Base-by-base conservation (phyloP, 2,888 invertebrate species). In the Leistus spinibarbis region DNA sequence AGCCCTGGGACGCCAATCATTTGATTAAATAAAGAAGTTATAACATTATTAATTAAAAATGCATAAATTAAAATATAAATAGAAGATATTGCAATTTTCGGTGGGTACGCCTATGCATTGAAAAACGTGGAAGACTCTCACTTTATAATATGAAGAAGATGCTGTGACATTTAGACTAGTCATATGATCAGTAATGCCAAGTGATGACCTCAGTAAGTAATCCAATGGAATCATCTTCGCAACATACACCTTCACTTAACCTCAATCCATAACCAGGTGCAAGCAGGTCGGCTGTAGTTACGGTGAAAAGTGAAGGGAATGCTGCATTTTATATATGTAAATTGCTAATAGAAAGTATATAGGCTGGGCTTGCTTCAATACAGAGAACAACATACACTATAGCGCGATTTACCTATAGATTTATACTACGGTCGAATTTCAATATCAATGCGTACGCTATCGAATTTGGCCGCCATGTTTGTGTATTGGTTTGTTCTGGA, bases 301-400 rank as follows among this genome's bases (percentile, higher is more conserved):
- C 69, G 56, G 75, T 75, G 75, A 69, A 75, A 75, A 75, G 75
- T 75, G 75, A 75, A 75, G 75, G 75, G 75, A 75, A 75, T 68
- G 56, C 63, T 75, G 75, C 75, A 75, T 75, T 75, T 75, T 75
- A 75, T 75, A 69, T 75, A 75, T 75, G 75, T 75, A 75, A 75
- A 75, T 75, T 75, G 64, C 75, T 69, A 75, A 75, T 75, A 75
- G 75, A 75, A 75, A 75, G 75, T 75, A 69, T 40, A 40, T 75
- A 75, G 63, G 75, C 64, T 75, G 68, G 68, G 75, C 69, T 40
- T 40, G 40, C 75, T 16, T 67, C 64, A 64, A 22, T 16, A 20
- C 60, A 60, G 20, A 60, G 16, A 19, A 19, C 17, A 57, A 60
- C 17, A 60, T 22, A 60, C 20, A 19, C 19, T 20, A 57, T 16